Conservation (phyloP, 2,113 vertebrate species). For the Spheniscus mendiculus region DNA sequence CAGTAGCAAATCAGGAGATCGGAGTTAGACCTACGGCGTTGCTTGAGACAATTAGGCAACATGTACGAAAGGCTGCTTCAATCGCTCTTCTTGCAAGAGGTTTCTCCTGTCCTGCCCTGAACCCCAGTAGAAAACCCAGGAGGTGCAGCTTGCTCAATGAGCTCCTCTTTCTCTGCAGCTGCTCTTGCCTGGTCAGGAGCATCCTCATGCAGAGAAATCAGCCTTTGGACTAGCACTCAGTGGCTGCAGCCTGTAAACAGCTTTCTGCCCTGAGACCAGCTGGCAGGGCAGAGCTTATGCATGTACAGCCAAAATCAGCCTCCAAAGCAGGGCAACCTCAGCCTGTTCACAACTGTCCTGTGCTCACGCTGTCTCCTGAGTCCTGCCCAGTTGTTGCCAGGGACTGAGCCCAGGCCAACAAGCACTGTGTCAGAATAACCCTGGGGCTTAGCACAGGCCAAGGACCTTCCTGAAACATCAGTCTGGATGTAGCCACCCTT, state of each 20-base stretch:
- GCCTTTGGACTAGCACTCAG: rapidly evolving
- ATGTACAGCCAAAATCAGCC: not conserved
- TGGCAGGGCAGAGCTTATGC: not conserved
- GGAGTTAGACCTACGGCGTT: not conserved
- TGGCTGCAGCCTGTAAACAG: no score
- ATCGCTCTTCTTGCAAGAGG: not conserved
- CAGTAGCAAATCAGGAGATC: not conserved
- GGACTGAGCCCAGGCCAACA: not conserved
- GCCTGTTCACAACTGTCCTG: not conserved
- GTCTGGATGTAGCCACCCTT: not conserved
- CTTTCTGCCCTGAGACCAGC: not conserved
- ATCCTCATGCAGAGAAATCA: not conserved
- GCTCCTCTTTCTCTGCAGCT: not conserved
- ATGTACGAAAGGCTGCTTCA: rapidly evolving
- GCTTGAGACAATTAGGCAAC: no score
- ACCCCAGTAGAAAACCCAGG: not conserved
- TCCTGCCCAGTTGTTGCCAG: not conserved
- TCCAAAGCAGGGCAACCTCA: not conserved
- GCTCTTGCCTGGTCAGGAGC: not conserved
- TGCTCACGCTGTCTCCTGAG: not conserved
- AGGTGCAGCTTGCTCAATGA: not conserved
- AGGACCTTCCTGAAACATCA: not conserved
- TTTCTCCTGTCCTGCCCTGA: not conserved
- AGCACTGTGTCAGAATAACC: not conserved
- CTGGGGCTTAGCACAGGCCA: not conserved